These are phyloP conservation scores for Graphium colonna DNA, from an alignment of 2,888 invertebrate species.

Conservation along the genomic window DNA sequence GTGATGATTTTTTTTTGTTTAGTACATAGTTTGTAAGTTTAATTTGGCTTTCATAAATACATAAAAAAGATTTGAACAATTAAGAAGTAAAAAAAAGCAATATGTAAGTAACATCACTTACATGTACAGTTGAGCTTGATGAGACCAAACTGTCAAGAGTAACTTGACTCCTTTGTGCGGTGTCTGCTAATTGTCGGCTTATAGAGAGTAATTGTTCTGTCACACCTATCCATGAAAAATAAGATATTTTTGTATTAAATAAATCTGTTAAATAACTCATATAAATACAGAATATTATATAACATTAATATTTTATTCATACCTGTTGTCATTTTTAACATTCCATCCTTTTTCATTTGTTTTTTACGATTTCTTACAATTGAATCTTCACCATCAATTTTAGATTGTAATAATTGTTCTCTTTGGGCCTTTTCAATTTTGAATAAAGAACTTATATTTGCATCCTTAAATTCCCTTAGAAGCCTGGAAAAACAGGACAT, in stretches of 20 bases:
- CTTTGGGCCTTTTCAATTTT: slow-evolving; percentile 88
- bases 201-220: slow-evolving; percentile 92
- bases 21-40: too few species aligned
- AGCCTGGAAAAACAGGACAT: slow-evolving; percentile 75
- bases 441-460: slow-evolving; percentile 88
- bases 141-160: slow-evolving; percentile 89
- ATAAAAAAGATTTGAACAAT: too few species aligned
- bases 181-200: slow-evolving; percentile 91
- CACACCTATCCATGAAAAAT: slow-evolving; percentile 75
- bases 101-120: slow-evolving; percentile 36
- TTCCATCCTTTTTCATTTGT: slow-evolving; percentile 83
- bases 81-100: background rate
- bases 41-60: too few species aligned
- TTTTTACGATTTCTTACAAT: slow-evolving; percentile 81
- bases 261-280: background rate
- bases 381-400: slow-evolving; percentile 71
- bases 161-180: slow-evolving; percentile 91
- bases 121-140: slow-evolving; percentile 83
- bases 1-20: too few species aligned
- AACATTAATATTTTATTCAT: background rate
- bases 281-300: background rate
- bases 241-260: background rate
- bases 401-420: slow-evolving; percentile 82
- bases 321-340: slow-evolving; percentile 84
- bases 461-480: slow-evolving; percentile 88